Evolutionary conservation across 2,888 invertebrate genomes (phyloP).

Genomic region (Monopis laevigella): DNA sequence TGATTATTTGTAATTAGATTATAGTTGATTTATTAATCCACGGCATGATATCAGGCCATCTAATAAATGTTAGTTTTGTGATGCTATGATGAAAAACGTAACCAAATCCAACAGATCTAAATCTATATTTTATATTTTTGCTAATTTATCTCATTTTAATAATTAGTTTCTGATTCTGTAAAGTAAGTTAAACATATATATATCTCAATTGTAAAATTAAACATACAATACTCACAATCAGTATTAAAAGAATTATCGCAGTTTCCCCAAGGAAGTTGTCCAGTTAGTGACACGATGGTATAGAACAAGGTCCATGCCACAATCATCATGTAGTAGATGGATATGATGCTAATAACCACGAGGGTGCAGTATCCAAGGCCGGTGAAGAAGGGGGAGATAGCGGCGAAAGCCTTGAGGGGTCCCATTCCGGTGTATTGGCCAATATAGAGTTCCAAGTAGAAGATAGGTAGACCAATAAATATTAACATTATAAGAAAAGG

Average conservation of each 20-base stretch:
- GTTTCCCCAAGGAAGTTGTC: constrained; percentile 73
- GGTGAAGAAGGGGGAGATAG: constrained; percentile 70
- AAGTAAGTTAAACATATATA: no score
- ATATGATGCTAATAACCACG: constrained; percentile 75
- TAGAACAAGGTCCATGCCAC: constrained; percentile 82
- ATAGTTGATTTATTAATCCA: no score
- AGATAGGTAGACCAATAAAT: constrained; percentile 82
- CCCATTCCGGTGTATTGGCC: constrained; percentile 84
- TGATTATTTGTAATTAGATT: no score
- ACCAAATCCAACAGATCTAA: no score
- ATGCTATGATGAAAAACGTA: no score
- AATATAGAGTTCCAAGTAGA: constrained; percentile 79
- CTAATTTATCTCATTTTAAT: no score
- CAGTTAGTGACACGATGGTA: constrained; percentile 73
- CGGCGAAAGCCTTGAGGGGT: constrained; percentile 70
- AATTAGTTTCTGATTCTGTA: no score
- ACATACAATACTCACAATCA: constrained; percentile 54
- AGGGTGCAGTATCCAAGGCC: constrained; percentile 75
- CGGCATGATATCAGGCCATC: no score
- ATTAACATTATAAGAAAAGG: constrained; percentile 79
- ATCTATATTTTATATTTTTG: no score
- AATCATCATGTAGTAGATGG: constrained; percentile 83
- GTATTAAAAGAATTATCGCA: constrained; percentile 72
- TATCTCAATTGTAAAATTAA: no score
- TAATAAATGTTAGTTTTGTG: no score